phyloP scores from a whole-genome alignment of 1,140 invertebrate species.

The Conus ventricosus region DNA sequence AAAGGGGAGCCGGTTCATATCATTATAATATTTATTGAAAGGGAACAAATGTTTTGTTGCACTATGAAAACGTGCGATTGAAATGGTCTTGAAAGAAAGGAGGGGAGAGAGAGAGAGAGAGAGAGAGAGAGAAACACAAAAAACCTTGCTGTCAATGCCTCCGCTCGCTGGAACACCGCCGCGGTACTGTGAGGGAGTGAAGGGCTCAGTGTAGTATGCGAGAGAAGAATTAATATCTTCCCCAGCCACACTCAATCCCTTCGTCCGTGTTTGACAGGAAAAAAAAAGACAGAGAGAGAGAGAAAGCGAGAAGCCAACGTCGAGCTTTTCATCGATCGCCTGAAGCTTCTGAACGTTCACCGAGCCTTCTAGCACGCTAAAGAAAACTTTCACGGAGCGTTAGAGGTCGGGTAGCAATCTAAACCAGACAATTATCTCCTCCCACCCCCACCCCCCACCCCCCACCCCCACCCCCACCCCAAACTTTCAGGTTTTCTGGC shows the following conservation, averaged over 20 bases:
- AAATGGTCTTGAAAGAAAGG: background rate
- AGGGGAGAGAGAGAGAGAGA: too few species aligned
- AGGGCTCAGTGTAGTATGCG: background rate
- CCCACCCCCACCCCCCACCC: too few species aligned
- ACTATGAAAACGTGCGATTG: constrained; percentile 25
- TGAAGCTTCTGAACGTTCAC: background rate
- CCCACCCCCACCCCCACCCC: too few species aligned
- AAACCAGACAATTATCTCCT: constrained; percentile 21
- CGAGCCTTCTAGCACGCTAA: background rate
- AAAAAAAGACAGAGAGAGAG: background rate
- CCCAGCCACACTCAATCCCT: background rate
- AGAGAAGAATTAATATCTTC: constrained; percentile 10
- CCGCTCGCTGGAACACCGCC: background rate
- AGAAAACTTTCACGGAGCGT: constrained; percentile 21
- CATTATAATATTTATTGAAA: constrained; percentile 19
- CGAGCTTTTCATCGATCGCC: constrained; percentile 14
- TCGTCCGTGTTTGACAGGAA: constrained; percentile 4
- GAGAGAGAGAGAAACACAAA: too few species aligned
- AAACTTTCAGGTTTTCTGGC: background rate
- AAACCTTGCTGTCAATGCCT: background rate
- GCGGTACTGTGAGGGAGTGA: background rate
- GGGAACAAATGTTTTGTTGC: constrained; percentile 26
- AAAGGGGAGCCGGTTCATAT: constrained; percentile 23
- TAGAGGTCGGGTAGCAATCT: background rate
- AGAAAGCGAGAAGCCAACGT: background rate